These are phyloP conservation scores for Masticophis lateralis DNA, from an alignment of 2,797 vertebrate genomes.

Conservation along the genomic window DNA sequence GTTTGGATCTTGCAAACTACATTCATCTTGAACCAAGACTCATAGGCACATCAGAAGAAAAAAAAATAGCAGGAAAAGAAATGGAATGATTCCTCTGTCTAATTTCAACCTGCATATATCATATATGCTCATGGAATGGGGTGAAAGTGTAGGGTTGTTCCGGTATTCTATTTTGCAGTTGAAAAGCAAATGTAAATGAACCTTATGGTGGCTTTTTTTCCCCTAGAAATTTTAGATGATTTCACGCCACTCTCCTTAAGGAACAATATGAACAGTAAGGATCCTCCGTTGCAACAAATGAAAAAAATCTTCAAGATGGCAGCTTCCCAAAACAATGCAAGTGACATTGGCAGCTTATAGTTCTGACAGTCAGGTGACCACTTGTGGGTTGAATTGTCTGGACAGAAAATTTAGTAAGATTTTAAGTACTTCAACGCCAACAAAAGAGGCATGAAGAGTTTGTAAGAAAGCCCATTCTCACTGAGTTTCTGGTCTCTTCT, in stretches of 20 bases:
- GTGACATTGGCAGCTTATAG: conserved; percentile 1
- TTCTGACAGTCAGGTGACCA: not conserved
- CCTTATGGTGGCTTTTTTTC: not conserved
- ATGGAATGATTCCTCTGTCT: not conserved
- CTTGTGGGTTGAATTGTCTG: not conserved
- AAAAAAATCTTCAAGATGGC: accelerated
- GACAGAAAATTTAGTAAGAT: not conserved
- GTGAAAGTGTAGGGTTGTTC: not conserved
- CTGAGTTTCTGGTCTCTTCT: conserved; percentile 69
- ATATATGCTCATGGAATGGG: not conserved
- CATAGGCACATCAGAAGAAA: not conserved
- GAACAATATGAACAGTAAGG: not conserved
- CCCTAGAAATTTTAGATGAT: conserved; percentile 26
- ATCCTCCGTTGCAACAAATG: conserved; percentile 26
- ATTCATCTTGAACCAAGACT: not conserved
- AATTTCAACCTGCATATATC: not conserved
- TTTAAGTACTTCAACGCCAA: not conserved
- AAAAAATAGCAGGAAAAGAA: not conserved
- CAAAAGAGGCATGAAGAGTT: not conserved
- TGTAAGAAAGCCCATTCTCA: not conserved
- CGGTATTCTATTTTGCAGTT: not conserved
- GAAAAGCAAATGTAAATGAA: not conserved
- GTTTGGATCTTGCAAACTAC: not conserved
- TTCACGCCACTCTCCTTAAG: not conserved
- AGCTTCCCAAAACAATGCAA: not conserved